Base-by-base conservation (phyloP, 2,888 invertebrate genomes). In the Drosophila anomelani region DNA sequence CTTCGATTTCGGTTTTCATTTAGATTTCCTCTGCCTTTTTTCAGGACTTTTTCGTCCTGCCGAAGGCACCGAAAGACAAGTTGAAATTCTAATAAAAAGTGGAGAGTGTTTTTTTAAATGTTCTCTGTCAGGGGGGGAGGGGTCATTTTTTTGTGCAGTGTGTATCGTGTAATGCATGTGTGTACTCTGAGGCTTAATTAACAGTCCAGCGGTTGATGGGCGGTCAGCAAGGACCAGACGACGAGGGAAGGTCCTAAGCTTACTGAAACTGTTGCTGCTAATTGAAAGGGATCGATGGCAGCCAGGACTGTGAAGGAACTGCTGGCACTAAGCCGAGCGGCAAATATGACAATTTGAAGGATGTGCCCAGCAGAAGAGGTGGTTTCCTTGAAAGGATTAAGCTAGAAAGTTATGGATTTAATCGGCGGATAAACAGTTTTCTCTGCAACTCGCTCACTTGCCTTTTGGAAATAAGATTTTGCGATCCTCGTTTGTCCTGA, bases 251-350 rank as follows among this genome's bases (percentile, higher is more conserved):
- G 44, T 46, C 32, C 60, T 63, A 63, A 63, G 59, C 62, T 39
- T 17, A 9, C 49, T 17, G 43, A 34, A 67, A 54, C 64, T 67
- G 64, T 64, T 46, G 53, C 64, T 51, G 64, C 67, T 66, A 55
- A 66, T 67, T 66, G 67, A 66, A 68, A 41, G 41, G 68, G 41
- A 67, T 67, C 67, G 67, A 55, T 67, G 54, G 62, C 47, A 57
- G 4, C 20, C 46, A 20, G 39, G 39, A 60, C 20, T 34, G 3
- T 12, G 32, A 5, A 34, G 56, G 17, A 17, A 34, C 9, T 23
- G 12, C 15, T 32, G 43, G 44, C 32, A 23, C 38, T 39, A 54
- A 67, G 53, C 34, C 43, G 9, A 49, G 43, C 36, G n/a, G 47
- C 49, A 49, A 63, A 63, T 51, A 63, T 51, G 64, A 20, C 63